Evolutionary conservation across 2,888 invertebrate genomes (phyloP).

Genomic region (Colostygia pectinataria): DNA sequence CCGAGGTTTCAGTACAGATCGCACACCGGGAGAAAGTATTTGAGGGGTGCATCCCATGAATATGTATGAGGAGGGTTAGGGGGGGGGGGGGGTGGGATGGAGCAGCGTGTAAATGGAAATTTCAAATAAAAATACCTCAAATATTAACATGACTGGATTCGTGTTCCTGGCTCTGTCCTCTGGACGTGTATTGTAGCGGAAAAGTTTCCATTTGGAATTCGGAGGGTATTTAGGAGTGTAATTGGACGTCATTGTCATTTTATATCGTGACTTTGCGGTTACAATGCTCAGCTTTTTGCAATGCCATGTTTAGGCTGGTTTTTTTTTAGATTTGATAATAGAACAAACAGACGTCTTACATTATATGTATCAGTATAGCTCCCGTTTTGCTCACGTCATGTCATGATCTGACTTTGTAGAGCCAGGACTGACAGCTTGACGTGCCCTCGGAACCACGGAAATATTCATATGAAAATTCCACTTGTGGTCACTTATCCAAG

Average conservation of each 20-base stretch:
- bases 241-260: constrained; percentile 8
- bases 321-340: too few species aligned
- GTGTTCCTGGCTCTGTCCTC: constrained; percentile 58
- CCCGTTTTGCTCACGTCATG: too few species aligned
- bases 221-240: constrained; percentile 7
- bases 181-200: constrained; percentile 48
- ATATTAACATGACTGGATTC: constrained; percentile 81
- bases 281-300: neutral
- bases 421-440: too few species aligned
- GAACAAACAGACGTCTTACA: too few species aligned
- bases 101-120: constrained; percentile 79
- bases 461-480: too few species aligned
- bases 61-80: constrained; percentile 82
- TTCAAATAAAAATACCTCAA: constrained; percentile 83
- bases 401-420: too few species aligned
- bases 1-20: constrained; percentile 61
- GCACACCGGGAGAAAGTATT: constrained; percentile 69
- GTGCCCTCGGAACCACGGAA: too few species aligned
- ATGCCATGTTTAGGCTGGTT: too few species aligned
- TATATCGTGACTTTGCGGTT: neutral
- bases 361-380: too few species aligned
- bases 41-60: constrained; percentile 84
- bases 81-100: constrained; percentile 45
- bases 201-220: constrained; percentile 41
- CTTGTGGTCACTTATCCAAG: too few species aligned